These are phyloP conservation scores for Sicus ferrugineus DNA, from an alignment of 2,888 invertebrate species.

Conservation along the genomic window DNA sequence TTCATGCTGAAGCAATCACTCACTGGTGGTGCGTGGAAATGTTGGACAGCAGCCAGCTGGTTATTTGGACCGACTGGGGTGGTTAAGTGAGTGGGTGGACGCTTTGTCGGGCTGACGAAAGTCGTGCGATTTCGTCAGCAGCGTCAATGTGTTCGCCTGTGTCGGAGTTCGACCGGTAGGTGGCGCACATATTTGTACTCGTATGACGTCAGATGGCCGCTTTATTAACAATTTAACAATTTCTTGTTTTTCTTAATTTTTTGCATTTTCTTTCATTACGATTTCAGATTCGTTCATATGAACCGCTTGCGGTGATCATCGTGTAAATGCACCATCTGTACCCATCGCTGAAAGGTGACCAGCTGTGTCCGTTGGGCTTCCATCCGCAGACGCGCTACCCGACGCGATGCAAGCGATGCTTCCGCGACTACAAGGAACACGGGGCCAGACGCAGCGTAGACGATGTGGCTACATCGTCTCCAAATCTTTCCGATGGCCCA, in stretches of 20 bases:
- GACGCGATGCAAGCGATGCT: conserved; percentile 91
- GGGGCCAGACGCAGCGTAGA: conserved; percentile 77
- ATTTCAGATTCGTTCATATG: conserved; percentile 22
- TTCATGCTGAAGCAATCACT: conserved; percentile 14
- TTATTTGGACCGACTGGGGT: background rate
- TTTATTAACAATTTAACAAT: background rate
- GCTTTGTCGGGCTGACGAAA: background rate
- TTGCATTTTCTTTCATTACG: background rate
- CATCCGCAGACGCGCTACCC: conserved; percentile 95
- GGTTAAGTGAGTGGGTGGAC: background rate
- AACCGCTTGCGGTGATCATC: background rate
- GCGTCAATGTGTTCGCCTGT: background rate
- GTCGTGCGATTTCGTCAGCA: background rate
- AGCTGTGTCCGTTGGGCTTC: conserved; percentile 89
- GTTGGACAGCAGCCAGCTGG: conserved; percentile 14
- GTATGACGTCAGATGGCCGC: no score
- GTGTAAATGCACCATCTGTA: conserved; percentile 64
- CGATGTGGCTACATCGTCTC: conserved; percentile 79
- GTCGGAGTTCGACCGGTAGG: background rate
- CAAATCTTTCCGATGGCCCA: conserved; percentile 75
- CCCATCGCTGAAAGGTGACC: conserved; percentile 77
- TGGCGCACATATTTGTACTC: no score
- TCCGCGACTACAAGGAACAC: conserved; percentile 91
- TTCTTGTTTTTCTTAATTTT: background rate
- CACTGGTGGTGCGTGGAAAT: conserved; percentile 12